A percentile compares a stretch with the other conserved stretches of the same genome.
Evolutionary conservation across 1,140 invertebrate species (phyloP).

Genomic region (Tachypleus tridentatus): DNA sequence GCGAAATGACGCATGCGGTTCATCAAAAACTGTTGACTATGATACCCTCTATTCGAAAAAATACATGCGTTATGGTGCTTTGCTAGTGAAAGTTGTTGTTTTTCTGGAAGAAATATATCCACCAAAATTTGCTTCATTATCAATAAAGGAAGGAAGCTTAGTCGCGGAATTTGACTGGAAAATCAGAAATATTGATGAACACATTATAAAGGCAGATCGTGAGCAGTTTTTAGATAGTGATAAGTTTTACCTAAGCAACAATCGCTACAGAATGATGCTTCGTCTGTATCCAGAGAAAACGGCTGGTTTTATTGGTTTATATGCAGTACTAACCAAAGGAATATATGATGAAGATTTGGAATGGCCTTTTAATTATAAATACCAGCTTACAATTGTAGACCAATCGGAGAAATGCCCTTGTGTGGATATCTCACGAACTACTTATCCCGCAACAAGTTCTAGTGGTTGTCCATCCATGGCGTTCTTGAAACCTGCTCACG

Average conservation of each 20-base stretch:
- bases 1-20: conserved; percentile 13
- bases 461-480: conserved; percentile 14
- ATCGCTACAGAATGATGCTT: conserved; percentile 17
- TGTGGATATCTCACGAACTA: neutral
- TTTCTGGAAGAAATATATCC: conserved; percentile 12
- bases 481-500: conserved; percentile 11
- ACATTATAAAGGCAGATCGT: neutral
- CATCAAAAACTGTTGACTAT: conserved; percentile 6
- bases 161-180: conserved; percentile 11
- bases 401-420: neutral
- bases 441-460: conserved; percentile 1
- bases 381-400: conserved; percentile 2
- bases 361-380: conserved; percentile 12
- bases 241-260: conserved; percentile 16
- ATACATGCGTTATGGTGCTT: conserved; percentile 15
- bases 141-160: conserved; percentile 3
- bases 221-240: conserved; percentile 14
- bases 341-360: conserved; percentile 7
- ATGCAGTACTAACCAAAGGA: conserved; percentile 11
- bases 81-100: conserved; percentile 10
- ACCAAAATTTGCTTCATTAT: conserved; percentile 12
- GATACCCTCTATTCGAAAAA: conserved; percentile 15
- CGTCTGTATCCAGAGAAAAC: conserved; percentile 12
- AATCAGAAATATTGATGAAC: conserved; percentile 4
- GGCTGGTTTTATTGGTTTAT: conserved; percentile 4